These are phyloP conservation scores for Drosophila flavopinicola DNA, from an alignment of 2,888 invertebrate genomes.

Conservation along the genomic window DNA sequence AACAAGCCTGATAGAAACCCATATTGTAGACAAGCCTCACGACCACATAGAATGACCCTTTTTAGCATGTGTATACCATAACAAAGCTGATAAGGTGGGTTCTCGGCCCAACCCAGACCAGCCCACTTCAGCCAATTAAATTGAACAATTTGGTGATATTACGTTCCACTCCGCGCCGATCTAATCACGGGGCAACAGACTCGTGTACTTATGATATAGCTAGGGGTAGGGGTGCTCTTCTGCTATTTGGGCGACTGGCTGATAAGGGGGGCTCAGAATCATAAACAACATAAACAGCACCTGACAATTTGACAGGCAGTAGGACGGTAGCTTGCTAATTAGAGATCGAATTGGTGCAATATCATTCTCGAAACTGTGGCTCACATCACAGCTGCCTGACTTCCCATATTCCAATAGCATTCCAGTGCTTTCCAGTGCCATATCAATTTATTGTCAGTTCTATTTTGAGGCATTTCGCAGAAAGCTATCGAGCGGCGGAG, in stretches of 20 bases:
- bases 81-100: constrained; percentile 49
- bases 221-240: background rate
- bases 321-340: constrained; percentile 31
- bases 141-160: constrained; percentile 66
- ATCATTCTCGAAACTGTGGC: constrained; percentile 1
- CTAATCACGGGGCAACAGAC: constrained; percentile 21
- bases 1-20: background rate
- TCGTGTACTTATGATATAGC: background rate
- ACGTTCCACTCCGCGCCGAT: constrained; percentile 5
- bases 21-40: background rate
- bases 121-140: constrained; percentile 70
- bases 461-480: constrained; percentile 22
- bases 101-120: constrained; percentile 46
- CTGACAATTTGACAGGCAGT: constrained; percentile 41
- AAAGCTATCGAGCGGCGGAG: constrained; percentile 34
- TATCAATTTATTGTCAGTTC: constrained; percentile 1
- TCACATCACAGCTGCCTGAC: background rate
- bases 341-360: constrained; percentile 16
- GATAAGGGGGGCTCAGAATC: constrained; percentile 38
- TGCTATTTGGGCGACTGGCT: constrained; percentile 4
- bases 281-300: constrained; percentile 44
- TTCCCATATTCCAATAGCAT: no score
- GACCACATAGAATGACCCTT: constrained; percentile 4
- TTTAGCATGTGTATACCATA: constrained; percentile 17
- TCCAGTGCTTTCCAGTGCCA: constrained; percentile 1